Percentiles rank a stretch among this genome's conserved stretches.
These are phyloP conservation scores for Neomonachus schauinslandi DNA, from an alignment of 2,113 vertebrate species.

Conservation along the genomic window DNA sequence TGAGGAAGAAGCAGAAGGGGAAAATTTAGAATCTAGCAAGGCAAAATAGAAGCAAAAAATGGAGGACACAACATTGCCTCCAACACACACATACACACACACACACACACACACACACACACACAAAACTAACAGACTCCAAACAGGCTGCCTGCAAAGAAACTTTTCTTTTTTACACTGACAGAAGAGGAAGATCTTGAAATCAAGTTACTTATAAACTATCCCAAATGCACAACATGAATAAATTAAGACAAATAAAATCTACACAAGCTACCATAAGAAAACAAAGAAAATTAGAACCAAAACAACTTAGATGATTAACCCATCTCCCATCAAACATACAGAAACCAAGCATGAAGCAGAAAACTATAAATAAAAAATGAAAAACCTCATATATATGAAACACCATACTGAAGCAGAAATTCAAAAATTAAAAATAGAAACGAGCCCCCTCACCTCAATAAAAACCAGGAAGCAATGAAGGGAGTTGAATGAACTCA, in stretches of 20 bases:
- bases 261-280: background rate
- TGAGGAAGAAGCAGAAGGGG: background rate
- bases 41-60: background rate
- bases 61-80: background rate
- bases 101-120: too few species aligned
- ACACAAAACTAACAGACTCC: background rate
- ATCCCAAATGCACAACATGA: background rate
- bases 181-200: background rate
- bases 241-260: constrained; percentile 52
- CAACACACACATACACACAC: background rate
- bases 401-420: background rate
- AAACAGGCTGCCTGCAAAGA: background rate
- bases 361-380: background rate
- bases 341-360: background rate
- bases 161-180: background rate
- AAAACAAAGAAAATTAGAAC: constrained; percentile 2
- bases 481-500: background rate
- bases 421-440: background rate
- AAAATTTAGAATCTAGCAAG: background rate
- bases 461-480: background rate
- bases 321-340: background rate
- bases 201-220: background rate
- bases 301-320: background rate
- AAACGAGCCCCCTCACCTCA: background rate
- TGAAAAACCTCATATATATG: background rate